Base-by-base conservation (phyloP, 2,113 vertebrate species). In the Antennarius striatus region DNA sequence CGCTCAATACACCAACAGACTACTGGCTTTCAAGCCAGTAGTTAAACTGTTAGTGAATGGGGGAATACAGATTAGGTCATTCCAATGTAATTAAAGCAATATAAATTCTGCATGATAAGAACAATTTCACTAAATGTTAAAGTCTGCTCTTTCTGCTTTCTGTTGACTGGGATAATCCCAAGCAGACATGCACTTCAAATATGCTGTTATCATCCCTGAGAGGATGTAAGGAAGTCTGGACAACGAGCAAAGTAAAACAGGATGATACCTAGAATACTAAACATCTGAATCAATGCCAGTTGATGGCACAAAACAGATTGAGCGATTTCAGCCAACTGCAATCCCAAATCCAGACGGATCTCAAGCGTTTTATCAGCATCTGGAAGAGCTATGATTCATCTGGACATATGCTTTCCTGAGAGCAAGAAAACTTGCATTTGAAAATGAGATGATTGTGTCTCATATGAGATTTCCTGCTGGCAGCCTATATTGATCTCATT, bases 251-350 rank as follows among this genome's bases (percentile, higher is more conserved):
- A 60, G 65, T 57, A 50, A 17, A 51, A 52, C 30, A 10, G 81
- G 42, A 54, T 30, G 55, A 22, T 1, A 10, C 56, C 17, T 0
- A 16, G 71, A 79, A 79, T 81, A 60, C 72, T 57, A 72, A 77
- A 66, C 56, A 59, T 43, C 52, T 0, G 4, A 52, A 56, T 77
- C 60, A n/a, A 48, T 68, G 63, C 52, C 63, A 55, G 51, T 16
- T 45, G 59, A 63, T 13, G 10, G 32, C 56, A 73, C 57, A 32
- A 47, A 78, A 62, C 61, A 65, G 54, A 71, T 14, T 50, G 64
- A 75, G 29, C 42, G 67, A 77, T 77, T 71, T 53, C 28, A 62
- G 46, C 49, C 4, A 12, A 57, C 42, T 45, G 40, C 62, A 51
- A 58, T 46, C 56, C 48, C 28, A 56, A 66, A 68, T 77, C 65